These are phyloP conservation scores for Buathra laborator DNA, from an alignment of 2,888 invertebrate genomes.

Conservation along the genomic window DNA sequence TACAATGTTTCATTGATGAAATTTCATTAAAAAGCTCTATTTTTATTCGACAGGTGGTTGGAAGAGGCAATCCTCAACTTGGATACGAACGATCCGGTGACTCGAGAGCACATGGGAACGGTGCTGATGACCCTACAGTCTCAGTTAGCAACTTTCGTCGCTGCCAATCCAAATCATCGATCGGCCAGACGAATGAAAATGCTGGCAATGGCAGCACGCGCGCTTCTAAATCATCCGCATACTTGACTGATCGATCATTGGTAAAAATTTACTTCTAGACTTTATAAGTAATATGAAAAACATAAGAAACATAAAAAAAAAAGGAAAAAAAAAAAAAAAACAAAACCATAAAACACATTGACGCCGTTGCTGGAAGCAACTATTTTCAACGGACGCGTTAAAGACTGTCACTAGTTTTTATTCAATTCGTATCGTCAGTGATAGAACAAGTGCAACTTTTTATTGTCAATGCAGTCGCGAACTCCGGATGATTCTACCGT, in stretches of 20 bases:
- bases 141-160: slow-evolving; percentile 90
- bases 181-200: slow-evolving; percentile 89
- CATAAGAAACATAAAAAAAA: background rate
- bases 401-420: slow-evolving; percentile 67
- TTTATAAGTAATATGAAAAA: slow-evolving; percentile 49
- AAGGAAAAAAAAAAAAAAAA: background rate
- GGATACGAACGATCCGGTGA: slow-evolving; percentile 91
- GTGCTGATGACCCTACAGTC: slow-evolving; percentile 92
- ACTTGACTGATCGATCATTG: slow-evolving; percentile 64
- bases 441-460: slow-evolving; percentile 62
- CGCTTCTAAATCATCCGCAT: slow-evolving; percentile 84
- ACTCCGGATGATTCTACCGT: slow-evolving; percentile 26
- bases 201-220: slow-evolving; percentile 90
- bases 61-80: slow-evolving; percentile 95
- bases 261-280: slow-evolving; percentile 44
- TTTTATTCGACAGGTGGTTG: slow-evolving; percentile 89
- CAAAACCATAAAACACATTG: slow-evolving; percentile 14
- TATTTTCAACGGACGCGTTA: slow-evolving; percentile 44
- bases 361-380: slow-evolving; percentile 59
- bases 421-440: slow-evolving; percentile 54
- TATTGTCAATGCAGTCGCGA: slow-evolving; percentile 42
- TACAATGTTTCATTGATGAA: background rate
- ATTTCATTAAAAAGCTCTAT: background rate
- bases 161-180: slow-evolving; percentile 89
- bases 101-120: slow-evolving; percentile 93